Base-by-base conservation (phyloP, 1,140 invertebrate species). In the Lordiphosa mommai region DNA sequence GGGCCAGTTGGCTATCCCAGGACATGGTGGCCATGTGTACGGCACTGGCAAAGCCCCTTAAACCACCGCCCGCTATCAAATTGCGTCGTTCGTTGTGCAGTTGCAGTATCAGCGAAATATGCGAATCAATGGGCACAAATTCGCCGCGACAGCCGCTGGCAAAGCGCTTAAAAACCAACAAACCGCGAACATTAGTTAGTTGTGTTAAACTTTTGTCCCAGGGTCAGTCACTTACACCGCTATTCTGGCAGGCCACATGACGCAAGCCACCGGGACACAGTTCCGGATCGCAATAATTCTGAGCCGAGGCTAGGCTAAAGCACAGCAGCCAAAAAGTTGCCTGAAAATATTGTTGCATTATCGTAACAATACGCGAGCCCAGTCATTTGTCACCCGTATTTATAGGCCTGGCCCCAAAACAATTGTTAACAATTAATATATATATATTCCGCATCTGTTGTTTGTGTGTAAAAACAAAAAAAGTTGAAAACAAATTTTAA, bases 1-100 rank as follows among this genome's bases (percentile, higher is more conserved):
- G 57, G 20, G 82, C 76, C 43, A 86, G 33, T 0, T 43, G 52
- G 0, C 56, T 0, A 17, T 86, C 82, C 82, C 82, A 86, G 30
- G 29, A 14, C 67, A 86, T 77, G 4, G 68, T 82, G 10, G 44
- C 84, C 82, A 86, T 86, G 8, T 72, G 84, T 0, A 49, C 1
- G 20, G 84, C 82, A 10, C 63, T 63, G n/a, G 60, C 16, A 9
- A 87, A 86, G 3, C 82, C 72, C 1, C 37, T 36, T 0, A 79
- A 8, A 0, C 77, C 82, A 0, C 72, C 72, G 33, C 76, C 61
- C 1, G 82, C 84, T 7, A 87, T 44, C 17, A 57, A 23, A 14
- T 86, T 77, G 32, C 82, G 72, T 1, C 65, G 64, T 2, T 87
- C 64, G 5, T 86, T 86, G 53, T 86, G 77, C 23, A 60, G 41